Conservation (phyloP, 2,888 invertebrate genomes). For the Caenorhabditis sp. region DNA sequence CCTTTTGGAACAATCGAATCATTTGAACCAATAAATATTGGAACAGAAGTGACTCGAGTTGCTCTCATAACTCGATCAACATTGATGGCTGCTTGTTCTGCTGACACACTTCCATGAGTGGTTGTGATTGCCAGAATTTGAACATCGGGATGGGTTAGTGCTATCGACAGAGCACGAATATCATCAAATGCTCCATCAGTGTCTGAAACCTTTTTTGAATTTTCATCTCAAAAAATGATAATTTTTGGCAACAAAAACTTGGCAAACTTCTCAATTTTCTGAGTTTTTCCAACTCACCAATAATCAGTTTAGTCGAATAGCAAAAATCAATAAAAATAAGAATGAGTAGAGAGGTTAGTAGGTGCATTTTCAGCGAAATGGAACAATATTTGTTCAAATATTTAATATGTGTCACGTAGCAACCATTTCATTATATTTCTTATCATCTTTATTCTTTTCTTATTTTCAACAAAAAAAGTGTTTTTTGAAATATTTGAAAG, state of each 20-base stretch:
- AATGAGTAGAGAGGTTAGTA: not conserved
- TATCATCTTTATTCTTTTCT: not conserved
- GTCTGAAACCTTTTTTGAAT: too few relatives aligned
- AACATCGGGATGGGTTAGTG: slow-evolving; percentile 36
- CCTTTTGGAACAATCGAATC: slow-evolving; percentile 56
- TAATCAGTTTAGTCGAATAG: not conserved
- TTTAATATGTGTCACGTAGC: not conserved
- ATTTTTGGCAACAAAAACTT: too few relatives aligned
- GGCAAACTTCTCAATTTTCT: too few relatives aligned
- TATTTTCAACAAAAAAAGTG: too few relatives aligned
- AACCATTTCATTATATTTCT: not conserved
- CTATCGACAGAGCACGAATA: slow-evolving; percentile 58
- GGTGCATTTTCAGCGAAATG: not conserved
- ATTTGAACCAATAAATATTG: slow-evolving; percentile 65
- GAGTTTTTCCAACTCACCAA: not conserved
- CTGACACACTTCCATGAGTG: slow-evolving; percentile 56
- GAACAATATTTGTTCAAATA: not conserved
- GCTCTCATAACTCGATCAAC: slow-evolving; percentile 60
- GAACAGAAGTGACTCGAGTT: slow-evolving; percentile 50
- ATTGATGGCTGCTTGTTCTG: slow-evolving; percentile 63
- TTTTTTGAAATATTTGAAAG: too few relatives aligned
- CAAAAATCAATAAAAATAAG: not conserved
- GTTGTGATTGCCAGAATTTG: slow-evolving; percentile 57
- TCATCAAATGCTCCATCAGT: slow-evolving; percentile 66
- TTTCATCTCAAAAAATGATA: too few relatives aligned